Evolutionary conservation across 2,888 invertebrate genomes (phyloP).

Genomic region (Rhyacophila evoluta): DNA sequence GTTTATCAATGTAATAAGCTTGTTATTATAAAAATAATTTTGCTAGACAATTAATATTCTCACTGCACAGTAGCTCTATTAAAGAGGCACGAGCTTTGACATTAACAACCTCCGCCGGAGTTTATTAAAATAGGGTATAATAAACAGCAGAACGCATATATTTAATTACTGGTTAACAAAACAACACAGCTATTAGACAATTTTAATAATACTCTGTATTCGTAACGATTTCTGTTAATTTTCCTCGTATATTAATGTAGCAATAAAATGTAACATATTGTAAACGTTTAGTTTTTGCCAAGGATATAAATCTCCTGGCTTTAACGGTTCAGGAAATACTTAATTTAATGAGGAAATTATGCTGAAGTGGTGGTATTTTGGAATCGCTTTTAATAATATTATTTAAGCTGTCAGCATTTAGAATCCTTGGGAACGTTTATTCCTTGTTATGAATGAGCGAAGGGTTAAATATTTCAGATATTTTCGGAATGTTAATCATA

Average conservation of each 20-base stretch:
- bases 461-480: background rate
- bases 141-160: background rate
- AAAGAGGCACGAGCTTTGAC: background rate
- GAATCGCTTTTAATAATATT: background rate
- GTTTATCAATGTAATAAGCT: no score
- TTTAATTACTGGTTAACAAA: constrained; percentile 8
- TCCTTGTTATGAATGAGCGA: background rate
- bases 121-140: no score
- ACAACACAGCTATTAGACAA: background rate
- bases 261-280: constrained; percentile 16
- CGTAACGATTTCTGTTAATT: constrained; percentile 5
- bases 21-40: no score
- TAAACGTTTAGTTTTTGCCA: background rate
- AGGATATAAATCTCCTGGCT: background rate
- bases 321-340: constrained; percentile 3
- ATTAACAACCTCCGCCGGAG: background rate
- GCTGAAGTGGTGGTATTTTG: background rate
- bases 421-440: background rate
- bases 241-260: background rate
- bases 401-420: background rate
- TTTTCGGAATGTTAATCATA: background rate
- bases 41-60: no score
- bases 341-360: constrained; percentile 14
- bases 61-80: no score
- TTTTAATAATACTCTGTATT: constrained; percentile 4